Evolutionary conservation across 2,888 invertebrate genomes (phyloP).

Genomic region (Mantis religiosa): DNA sequence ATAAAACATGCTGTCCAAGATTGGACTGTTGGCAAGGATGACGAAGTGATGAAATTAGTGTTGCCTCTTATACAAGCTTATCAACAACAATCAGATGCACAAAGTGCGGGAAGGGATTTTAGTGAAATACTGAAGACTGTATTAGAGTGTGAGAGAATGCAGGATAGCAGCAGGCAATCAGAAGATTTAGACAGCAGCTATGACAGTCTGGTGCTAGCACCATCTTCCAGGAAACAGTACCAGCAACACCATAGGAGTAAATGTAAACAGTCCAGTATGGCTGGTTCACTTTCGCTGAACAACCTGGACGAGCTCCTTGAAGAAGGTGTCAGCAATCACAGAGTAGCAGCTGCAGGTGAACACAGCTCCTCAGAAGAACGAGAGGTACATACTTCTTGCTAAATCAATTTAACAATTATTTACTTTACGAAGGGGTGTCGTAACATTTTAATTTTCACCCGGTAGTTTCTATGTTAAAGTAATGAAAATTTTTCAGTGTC

Average conservation of each 20-base stretch:
- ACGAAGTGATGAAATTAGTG: not conserved
- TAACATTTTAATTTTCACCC: too few species aligned
- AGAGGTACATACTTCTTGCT: not conserved
- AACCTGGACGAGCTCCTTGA: not conserved
- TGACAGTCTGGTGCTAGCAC: not conserved
- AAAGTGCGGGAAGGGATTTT: not conserved
- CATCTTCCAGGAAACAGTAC: not conserved
- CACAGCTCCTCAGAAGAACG: not conserved
- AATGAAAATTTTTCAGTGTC: too few species aligned
- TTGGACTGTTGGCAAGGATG: not conserved
- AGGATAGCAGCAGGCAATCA: not conserved
- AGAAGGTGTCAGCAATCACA: not conserved
- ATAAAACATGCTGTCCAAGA: not conserved
- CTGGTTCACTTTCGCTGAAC: not conserved
- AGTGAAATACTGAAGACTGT: conserved; percentile 4
- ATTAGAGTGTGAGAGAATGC: not conserved
- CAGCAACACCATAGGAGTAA: not conserved
- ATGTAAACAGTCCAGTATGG: not conserved
- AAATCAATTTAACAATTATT: not conserved
- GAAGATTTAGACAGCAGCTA: not conserved
- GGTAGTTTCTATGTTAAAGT: too few species aligned
- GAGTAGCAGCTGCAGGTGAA: not conserved
- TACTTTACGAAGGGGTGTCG: too few species aligned
- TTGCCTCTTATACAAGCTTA: not conserved
- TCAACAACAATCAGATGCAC: not conserved